These are phyloP conservation scores for Apis laboriosa DNA, from an alignment of 1,140 invertebrate genomes.

Conservation along the genomic window DNA sequence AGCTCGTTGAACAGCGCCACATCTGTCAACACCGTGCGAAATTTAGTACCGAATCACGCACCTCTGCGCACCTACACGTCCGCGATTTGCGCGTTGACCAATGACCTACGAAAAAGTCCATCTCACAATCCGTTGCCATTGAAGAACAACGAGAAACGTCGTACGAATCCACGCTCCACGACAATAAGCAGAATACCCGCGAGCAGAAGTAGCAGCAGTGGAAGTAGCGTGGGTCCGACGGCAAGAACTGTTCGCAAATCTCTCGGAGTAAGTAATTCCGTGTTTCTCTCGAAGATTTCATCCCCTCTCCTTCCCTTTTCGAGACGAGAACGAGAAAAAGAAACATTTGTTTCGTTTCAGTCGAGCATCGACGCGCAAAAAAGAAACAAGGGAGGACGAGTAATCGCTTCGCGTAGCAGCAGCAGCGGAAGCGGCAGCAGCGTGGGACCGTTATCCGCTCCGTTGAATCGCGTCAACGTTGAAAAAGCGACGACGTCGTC, in stretches of 20 bases:
- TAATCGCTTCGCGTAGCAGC: conserved; percentile 84
- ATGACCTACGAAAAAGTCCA: conserved; percentile 71
- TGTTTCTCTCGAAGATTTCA: not conserved
- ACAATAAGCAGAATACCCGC: conserved; percentile 82
- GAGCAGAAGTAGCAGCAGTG: conserved; percentile 87
- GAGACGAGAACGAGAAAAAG: not conserved
- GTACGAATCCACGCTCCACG: conserved; percentile 53
- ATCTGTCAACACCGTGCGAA: conserved; percentile 89
- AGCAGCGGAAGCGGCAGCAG: conserved; percentile 80
- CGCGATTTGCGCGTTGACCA: conserved; percentile 76
- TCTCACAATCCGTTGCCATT: conserved; percentile 50
- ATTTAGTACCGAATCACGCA: conserved; percentile 79
- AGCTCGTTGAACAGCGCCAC: conserved; percentile 91
- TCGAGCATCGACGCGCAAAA: conserved; percentile 46
- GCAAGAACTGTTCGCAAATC: conserved; percentile 68
- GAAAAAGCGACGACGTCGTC: conserved; percentile 39
- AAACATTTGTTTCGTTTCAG: conserved; percentile 29
- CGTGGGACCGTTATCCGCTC: conserved; percentile 75
- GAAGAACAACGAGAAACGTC: conserved; percentile 76
- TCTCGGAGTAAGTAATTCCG: conserved; percentile 60
- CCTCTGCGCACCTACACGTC: conserved; percentile 77
- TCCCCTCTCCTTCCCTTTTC: not conserved
- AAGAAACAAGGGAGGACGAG: conserved; percentile 33
- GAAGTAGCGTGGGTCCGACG: conserved; percentile 84
- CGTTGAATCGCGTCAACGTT: conserved; percentile 51